phyloP scores from a whole-genome alignment of 2,888 invertebrate genomes.

The Oscheius sp. region DNA sequence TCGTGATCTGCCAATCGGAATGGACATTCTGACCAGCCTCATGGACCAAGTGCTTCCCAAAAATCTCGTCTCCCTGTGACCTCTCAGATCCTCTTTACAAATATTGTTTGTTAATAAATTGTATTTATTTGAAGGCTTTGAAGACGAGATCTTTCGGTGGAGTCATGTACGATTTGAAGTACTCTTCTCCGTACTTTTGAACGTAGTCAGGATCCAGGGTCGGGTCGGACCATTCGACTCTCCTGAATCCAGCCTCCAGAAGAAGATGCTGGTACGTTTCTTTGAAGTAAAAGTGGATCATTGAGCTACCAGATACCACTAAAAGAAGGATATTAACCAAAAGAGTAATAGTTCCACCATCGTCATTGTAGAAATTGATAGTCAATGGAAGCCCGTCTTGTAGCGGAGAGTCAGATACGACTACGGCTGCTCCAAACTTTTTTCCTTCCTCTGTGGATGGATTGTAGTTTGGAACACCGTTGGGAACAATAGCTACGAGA shows the following conservation, averaged over 20 bases:
- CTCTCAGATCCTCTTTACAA: not conserved
- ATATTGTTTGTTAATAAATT: not conserved
- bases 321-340: not conserved
- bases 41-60: conserved; percentile 51
- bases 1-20: conserved; percentile 46
- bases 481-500: conserved; percentile 32
- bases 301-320: conserved; percentile 3
- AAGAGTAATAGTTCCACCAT: not conserved
- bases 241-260: conserved; percentile 2
- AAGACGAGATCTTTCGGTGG: conserved; percentile 27
- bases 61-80: conserved; percentile 41
- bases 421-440: conserved; percentile 33
- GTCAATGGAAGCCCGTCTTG: conserved; percentile 17
- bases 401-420: not conserved
- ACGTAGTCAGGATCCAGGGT: not conserved
- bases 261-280: conserved; percentile 19
- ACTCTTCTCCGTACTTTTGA: conserved; percentile 18
- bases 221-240: conserved; percentile 17
- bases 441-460: conserved; percentile 31
- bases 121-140: conserved; percentile 18
- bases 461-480: conserved; percentile 29
- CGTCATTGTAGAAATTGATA: conserved; percentile 25
- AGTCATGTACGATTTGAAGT: conserved; percentile 15
- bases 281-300: conserved; percentile 9
- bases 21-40: conserved; percentile 40